Percentiles rank a stretch among this genome's conserved stretches.
Conservation (phyloP, 2,888 invertebrate species). For the Eremobia ochroleuca region DNA sequence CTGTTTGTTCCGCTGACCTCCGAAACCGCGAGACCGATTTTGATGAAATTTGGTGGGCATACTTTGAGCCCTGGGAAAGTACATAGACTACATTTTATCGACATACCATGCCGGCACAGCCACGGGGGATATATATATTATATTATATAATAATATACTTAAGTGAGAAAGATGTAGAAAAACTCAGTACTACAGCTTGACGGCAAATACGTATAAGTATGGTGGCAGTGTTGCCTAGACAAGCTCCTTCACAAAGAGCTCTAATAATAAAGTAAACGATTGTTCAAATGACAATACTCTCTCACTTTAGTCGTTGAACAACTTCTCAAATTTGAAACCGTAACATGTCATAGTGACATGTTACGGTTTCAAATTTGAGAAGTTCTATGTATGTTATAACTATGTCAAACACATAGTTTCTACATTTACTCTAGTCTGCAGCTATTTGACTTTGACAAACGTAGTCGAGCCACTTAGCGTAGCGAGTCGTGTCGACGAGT, state of each 20-base stretch:
- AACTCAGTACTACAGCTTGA: too few relatives aligned
- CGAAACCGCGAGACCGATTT: too few relatives aligned
- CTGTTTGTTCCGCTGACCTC: too few relatives aligned
- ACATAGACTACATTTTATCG: too few relatives aligned
- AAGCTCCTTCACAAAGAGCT: neutral
- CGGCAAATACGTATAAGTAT: too few relatives aligned
- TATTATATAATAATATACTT: neutral
- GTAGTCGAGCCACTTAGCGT: constrained; percentile 43
- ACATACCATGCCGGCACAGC: too few relatives aligned
- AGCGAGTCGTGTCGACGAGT: constrained; percentile 44
- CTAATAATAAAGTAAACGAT: neutral
- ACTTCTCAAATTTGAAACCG: constrained; percentile 33
- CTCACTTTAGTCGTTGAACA: neutral
- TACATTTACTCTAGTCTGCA: constrained; percentile 36
- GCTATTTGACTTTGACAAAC: constrained; percentile 58
- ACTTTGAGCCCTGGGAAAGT: too few relatives aligned
- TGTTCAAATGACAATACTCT: neutral
- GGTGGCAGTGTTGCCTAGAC: too few relatives aligned
- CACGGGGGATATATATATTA: too few relatives aligned
- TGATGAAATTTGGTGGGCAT: too few relatives aligned
- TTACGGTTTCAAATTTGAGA: too few relatives aligned
- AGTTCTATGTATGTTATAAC: neutral
- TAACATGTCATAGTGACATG: constrained; percentile 10
- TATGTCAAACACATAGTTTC: constrained; percentile 43
- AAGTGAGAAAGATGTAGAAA: neutral